phyloP scores from a whole-genome alignment of 1,140 invertebrate species.

The Platyscapa corneri region DNA sequence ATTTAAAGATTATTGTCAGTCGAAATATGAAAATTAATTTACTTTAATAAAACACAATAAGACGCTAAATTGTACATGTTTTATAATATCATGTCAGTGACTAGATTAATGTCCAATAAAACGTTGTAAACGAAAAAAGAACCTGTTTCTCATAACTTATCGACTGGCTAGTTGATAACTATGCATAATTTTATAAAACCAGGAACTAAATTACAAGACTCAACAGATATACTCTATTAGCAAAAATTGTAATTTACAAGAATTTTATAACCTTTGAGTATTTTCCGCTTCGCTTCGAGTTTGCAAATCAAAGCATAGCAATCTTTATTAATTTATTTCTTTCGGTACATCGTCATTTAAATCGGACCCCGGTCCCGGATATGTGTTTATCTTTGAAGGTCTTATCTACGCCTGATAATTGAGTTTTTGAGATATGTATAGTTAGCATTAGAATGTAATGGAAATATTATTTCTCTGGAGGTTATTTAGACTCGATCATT shows the following conservation, averaged over 20 bases:
- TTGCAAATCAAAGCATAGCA: background rate
- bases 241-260: background rate
- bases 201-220: too few relatives aligned
- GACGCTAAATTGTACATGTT: too few relatives aligned
- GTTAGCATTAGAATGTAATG: slow-evolving; percentile 9
- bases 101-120: too few relatives aligned
- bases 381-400: slow-evolving; percentile 9
- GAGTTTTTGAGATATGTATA: slow-evolving; percentile 6
- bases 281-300: background rate
- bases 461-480: slow-evolving; percentile 10
- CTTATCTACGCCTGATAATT: slow-evolving; percentile 14
- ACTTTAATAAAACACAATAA: too few relatives aligned
- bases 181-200: too few relatives aligned
- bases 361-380: background rate
- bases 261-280: background rate
- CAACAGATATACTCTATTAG: too few relatives aligned
- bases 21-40: too few relatives aligned
- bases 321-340: background rate
- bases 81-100: too few relatives aligned
- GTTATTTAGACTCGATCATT: slow-evolving; percentile 15
- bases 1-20: too few relatives aligned
- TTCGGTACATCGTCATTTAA: background rate
- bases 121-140: too few relatives aligned
- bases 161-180: too few relatives aligned
- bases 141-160: too few relatives aligned